Evolutionary conservation across 2,888 invertebrate genomes (phyloP).

Genomic region (Machimus atricapillus): DNA sequence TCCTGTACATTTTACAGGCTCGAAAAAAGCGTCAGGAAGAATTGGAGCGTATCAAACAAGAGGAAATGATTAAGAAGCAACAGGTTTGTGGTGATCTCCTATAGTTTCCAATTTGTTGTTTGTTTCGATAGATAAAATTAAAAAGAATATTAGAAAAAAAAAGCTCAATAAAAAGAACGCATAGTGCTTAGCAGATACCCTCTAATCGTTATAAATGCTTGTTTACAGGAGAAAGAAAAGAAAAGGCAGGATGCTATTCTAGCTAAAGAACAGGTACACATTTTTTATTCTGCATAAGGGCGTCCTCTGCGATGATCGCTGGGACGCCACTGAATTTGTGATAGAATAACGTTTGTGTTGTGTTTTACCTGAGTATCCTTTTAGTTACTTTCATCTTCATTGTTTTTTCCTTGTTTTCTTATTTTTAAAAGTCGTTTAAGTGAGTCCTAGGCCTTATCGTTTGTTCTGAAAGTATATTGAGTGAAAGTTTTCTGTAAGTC

Average conservation of each 20-base stretch:
- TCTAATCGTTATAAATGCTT: slow-evolving; percentile 38
- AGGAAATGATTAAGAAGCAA: slow-evolving; percentile 84
- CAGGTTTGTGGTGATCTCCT: slow-evolving; percentile 68
- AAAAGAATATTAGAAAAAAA: not conserved
- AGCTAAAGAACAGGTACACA: slow-evolving; percentile 87
- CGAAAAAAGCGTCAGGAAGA: slow-evolving; percentile 87
- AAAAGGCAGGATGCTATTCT: slow-evolving; percentile 89
- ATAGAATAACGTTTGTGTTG: slow-evolving; percentile 33
- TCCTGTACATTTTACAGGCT: slow-evolving; percentile 67
- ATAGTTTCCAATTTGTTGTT: slow-evolving; percentile 56
- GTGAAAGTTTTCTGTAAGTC: not conserved
- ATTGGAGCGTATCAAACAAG: slow-evolving; percentile 81
- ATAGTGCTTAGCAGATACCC: slow-evolving; percentile 26
- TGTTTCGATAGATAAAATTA: slow-evolving; percentile 14
- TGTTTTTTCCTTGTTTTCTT: not conserved
- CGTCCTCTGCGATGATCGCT: not conserved
- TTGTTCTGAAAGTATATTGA: not conserved
- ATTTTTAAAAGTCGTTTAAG: not conserved
- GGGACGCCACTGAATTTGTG: not conserved
- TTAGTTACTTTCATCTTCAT: not conserved
- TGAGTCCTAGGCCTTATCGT: not conserved
- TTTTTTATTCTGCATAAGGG: slow-evolving; percentile 22
- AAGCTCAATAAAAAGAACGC: slow-evolving; percentile 17
- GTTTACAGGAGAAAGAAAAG: slow-evolving; percentile 84
- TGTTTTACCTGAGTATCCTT: not conserved